Conservation (phyloP, 2,888 invertebrate genomes). For the Balanococcus diminutus region DNA sequence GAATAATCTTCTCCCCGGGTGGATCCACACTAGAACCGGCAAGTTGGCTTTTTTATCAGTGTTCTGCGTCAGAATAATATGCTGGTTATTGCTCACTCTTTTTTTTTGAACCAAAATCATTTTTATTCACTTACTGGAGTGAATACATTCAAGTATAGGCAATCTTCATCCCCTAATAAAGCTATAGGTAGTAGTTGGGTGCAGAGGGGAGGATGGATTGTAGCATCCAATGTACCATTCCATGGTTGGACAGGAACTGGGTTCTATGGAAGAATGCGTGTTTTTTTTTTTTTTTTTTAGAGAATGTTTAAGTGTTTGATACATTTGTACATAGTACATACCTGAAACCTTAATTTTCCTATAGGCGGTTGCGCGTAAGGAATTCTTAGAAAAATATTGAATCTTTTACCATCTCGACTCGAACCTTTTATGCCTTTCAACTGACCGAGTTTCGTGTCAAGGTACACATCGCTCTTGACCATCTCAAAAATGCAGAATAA, state of each 20-base stretch:
- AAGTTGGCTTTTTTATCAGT: conserved; percentile 1
- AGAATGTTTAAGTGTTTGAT: neutral
- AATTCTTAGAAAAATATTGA: conserved; percentile 61
- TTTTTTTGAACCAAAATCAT: neutral
- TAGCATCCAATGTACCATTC: conserved; percentile 63
- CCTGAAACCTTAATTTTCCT: conserved; percentile 62
- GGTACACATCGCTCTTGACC: neutral
- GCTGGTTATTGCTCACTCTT: too few relatives aligned
- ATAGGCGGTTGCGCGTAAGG: conserved; percentile 62
- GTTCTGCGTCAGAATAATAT: neutral
- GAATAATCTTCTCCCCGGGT: conserved; percentile 40
- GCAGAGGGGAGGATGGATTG: conserved; percentile 57
- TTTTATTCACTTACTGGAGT: conserved; percentile 60
- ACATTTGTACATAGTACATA: too few relatives aligned
- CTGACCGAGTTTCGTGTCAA: conserved; percentile 58
- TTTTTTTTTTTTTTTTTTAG: neutral
- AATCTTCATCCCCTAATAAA: conserved; percentile 64
- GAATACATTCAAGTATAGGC: conserved; percentile 65
- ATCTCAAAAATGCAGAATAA: neutral
- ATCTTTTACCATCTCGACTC: conserved; percentile 59
- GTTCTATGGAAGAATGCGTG: conserved; percentile 61
- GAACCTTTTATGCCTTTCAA: conserved; percentile 60
- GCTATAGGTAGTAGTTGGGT: neutral
- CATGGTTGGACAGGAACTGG: conserved; percentile 62
- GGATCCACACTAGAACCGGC: conserved; percentile 55